Conservation (phyloP, 1,140 invertebrate species). For the Brachionus plicatilis region DNA sequence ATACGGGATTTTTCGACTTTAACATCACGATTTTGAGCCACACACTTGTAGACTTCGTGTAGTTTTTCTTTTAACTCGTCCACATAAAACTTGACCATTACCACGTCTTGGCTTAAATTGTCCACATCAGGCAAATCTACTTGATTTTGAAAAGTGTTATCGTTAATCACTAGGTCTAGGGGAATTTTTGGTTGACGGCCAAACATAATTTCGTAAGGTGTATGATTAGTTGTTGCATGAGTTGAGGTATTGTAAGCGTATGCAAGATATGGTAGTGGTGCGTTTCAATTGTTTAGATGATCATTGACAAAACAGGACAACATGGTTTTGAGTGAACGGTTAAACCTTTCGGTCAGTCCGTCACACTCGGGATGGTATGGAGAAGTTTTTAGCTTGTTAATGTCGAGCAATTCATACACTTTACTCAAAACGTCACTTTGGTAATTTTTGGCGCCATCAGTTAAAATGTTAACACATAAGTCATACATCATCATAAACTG, state of each 20-base stretch:
- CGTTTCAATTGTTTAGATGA: conserved; percentile 44
- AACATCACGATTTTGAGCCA: not conserved
- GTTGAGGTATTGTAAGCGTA: not conserved
- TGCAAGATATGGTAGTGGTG: not conserved
- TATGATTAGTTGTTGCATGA: not conserved
- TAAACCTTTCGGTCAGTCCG: conserved; percentile 43
- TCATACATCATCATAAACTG: too few species aligned
- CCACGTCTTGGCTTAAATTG: not conserved
- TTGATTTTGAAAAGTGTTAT: not conserved
- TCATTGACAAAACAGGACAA: conserved; percentile 1
- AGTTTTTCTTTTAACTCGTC: not conserved
- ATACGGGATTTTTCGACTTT: not conserved
- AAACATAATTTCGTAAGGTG: not conserved
- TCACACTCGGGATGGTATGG: conserved; percentile 44
- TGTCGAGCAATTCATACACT: not conserved
- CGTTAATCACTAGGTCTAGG: too few species aligned
- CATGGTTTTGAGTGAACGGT: conserved; percentile 43
- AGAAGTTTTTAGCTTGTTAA: conserved; percentile 21
- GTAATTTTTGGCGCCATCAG: too few species aligned
- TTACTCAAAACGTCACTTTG: too few species aligned
- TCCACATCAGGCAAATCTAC: not conserved
- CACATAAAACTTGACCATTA: not conserved
- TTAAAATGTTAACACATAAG: too few species aligned
- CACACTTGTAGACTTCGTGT: not conserved
- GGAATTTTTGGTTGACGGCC: conserved; percentile 13